These are phyloP conservation scores for Rhadinocentrus ornatus DNA, from an alignment of 2,797 vertebrate species.

Conservation along the genomic window DNA sequence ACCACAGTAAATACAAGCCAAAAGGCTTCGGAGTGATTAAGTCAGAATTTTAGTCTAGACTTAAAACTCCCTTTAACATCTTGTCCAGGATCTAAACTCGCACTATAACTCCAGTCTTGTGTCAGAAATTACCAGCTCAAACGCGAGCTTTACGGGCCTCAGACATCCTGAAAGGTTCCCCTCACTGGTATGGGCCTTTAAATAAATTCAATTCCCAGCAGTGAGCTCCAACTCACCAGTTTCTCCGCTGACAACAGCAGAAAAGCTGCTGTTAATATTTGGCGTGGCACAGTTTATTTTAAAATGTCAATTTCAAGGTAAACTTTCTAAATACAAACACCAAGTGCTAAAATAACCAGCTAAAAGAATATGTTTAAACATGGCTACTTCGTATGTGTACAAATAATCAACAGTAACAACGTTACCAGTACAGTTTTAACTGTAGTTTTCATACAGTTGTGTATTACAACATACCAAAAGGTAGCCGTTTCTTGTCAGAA, in stretches of 20 bases:
- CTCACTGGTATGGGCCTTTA: constrained; percentile 30
- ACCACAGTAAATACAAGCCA: constrained; percentile 41
- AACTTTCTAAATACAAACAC: constrained; percentile 76
- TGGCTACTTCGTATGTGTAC: constrained; percentile 71
- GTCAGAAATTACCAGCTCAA: constrained; percentile 34
- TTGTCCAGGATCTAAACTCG: constrained; percentile 35
- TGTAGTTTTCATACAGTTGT: constrained; percentile 60
- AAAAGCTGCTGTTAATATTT: constrained; percentile 57
- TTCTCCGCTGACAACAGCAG: constrained; percentile 34
- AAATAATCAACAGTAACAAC: constrained; percentile 65
- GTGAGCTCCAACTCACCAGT: constrained; percentile 40
- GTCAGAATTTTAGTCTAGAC: constrained; percentile 45
- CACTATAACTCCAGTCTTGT: constrained; percentile 19
- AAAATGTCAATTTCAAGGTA: constrained; percentile 53
- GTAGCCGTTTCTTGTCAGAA: constrained; percentile 37
- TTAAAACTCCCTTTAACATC: constrained; percentile 26
- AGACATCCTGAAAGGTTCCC: constrained; percentile 22
- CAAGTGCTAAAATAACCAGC: constrained; percentile 81
- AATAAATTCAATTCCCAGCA: constrained; percentile 41
- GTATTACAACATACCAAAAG: constrained; percentile 36
- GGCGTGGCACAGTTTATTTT: constrained; percentile 45
- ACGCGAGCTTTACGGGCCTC: constrained; percentile 43
- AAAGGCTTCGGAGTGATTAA: constrained; percentile 47
- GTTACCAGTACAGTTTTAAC: constrained; percentile 67
- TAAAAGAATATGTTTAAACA: constrained; percentile 71